Evolutionary conservation across 2,888 invertebrate genomes (phyloP).

Genomic region (Nomada ferruginata): DNA sequence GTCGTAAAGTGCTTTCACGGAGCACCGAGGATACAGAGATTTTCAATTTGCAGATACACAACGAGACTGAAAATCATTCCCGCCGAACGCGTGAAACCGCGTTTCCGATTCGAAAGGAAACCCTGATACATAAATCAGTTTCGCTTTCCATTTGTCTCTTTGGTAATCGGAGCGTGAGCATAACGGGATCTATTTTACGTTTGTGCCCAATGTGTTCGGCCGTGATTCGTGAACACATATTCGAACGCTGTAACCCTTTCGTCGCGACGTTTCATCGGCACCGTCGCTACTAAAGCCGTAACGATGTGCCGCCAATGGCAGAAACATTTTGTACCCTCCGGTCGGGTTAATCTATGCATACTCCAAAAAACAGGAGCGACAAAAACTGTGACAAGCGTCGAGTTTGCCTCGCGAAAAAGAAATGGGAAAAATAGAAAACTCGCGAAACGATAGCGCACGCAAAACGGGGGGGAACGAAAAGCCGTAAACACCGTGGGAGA

Average conservation of each 20-base stretch:
- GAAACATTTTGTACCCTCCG: no score
- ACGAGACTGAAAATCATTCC: constrained; percentile 3
- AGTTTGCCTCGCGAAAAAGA: no score
- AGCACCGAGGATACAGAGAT: not conserved
- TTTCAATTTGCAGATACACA: not conserved
- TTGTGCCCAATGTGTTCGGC: not conserved
- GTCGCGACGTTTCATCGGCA: not conserved
- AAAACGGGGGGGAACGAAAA: not conserved
- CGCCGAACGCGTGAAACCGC: not conserved
- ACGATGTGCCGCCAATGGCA: no score
- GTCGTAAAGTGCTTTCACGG: not conserved
- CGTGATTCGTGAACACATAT: not conserved
- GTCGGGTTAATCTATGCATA: no score
- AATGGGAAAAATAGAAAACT: no score
- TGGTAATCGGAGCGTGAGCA: not conserved
- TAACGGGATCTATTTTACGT: constrained; percentile 3
- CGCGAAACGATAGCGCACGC: constrained; percentile 9
- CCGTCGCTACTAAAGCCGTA: not conserved
- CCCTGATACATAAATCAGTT: not conserved
- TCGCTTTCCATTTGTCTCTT: not conserved
- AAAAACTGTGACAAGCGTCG: no score
- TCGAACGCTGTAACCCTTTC: not conserved
- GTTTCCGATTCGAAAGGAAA: constrained; percentile 10
- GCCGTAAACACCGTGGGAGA: not conserved
- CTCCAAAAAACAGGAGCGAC: no score